These are phyloP conservation scores for Crematogaster levior DNA, from an alignment of 2,888 invertebrate species.

Conservation along the genomic window DNA sequence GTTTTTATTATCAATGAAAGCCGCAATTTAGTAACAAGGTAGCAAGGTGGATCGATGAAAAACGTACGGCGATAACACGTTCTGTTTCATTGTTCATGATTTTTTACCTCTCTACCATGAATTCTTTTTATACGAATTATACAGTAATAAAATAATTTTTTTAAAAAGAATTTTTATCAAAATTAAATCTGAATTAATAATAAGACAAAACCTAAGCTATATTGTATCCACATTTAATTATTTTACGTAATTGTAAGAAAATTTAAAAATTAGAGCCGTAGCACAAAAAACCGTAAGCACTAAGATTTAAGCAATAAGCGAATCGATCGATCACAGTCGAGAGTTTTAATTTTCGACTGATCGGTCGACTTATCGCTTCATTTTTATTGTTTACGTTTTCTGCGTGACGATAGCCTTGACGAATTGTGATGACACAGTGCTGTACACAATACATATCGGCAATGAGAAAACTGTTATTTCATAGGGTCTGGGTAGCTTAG, in stretches of 20 bases:
- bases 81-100: slow-evolving; percentile 12
- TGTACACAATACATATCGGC: neutral
- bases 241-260: neutral
- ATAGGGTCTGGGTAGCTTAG: neutral
- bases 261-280: neutral
- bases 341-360: neutral
- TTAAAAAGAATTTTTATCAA: neutral
- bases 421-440: neutral
- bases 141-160: slow-evolving; percentile 24
- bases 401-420: neutral
- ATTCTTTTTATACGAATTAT: neutral
- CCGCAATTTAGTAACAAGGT: slow-evolving; percentile 25
- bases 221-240: neutral
- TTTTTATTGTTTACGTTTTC: neutral
- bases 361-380: neutral
- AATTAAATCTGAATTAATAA: slow-evolving; percentile 9
- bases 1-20: slow-evolving; percentile 16
- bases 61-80: slow-evolving; percentile 14
- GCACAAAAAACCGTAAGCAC: neutral
- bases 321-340: neutral
- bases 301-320: neutral
- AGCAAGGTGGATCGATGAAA: slow-evolving; percentile 5
- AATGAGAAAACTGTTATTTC: neutral
- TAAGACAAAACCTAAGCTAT: neutral
- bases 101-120: neutral